phyloP scores from a whole-genome alignment of 2,797 vertebrate species.

The Chloroceryle amazona region DNA sequence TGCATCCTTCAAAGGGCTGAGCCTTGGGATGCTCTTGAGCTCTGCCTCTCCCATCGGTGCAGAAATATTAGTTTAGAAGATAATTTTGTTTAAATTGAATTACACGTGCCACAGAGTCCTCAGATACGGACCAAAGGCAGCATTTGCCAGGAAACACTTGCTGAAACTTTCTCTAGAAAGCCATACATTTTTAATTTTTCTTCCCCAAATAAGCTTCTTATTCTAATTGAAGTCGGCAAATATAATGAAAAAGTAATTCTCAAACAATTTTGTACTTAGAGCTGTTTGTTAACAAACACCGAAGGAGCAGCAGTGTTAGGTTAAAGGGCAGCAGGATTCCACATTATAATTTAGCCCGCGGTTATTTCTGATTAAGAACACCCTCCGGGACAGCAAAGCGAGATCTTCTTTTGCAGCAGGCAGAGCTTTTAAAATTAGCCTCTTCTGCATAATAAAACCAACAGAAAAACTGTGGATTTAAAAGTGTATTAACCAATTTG shows the following conservation, averaged over 20 bases:
- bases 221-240: conserved; percentile 78
- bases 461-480: conserved; percentile 75
- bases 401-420: conserved; percentile 77
- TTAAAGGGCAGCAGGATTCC: conserved; percentile 81
- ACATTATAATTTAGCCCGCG: conserved; percentile 83
- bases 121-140: neutral
- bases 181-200: conserved; percentile 72
- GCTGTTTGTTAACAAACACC: conserved; percentile 84
- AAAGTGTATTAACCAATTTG: conserved; percentile 72
- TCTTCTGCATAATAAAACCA: conserved; percentile 77
- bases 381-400: conserved; percentile 82
- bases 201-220: conserved; percentile 72
- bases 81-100: conserved; percentile 41
- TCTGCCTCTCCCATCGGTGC: neutral
- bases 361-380: conserved; percentile 89
- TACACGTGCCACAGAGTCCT: neutral
- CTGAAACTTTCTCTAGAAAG: conserved; percentile 69
- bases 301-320: conserved; percentile 71
- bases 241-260: conserved; percentile 80
- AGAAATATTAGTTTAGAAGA: conserved; percentile 13
- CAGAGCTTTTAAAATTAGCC: conserved; percentile 75
- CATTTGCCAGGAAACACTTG: conserved; percentile 44
- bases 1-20: neutral
- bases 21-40: neutral
- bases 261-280: conserved; percentile 80